A percentile compares a stretch with the other conserved stretches of the same genome.
Evolutionary conservation across 2,888 invertebrate genomes (phyloP).

Genomic region (Panopea generosa): DNA sequence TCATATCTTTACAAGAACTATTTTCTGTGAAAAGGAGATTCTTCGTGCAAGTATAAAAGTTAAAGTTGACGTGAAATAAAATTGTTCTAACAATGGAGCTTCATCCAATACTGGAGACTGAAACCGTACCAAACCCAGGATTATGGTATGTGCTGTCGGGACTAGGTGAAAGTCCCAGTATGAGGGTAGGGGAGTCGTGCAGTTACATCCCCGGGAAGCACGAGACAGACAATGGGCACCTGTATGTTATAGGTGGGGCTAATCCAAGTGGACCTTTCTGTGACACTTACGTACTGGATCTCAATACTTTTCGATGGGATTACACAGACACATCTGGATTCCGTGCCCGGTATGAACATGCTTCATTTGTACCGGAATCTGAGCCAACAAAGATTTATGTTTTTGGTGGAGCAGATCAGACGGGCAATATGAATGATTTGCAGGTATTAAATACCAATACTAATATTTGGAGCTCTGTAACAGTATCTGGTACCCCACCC

Average conservation of each 20-base stretch:
- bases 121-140: conserved; percentile 76
- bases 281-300: conserved; percentile 82
- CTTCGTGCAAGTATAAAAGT: not conserved
- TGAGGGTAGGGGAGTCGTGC: conserved; percentile 84
- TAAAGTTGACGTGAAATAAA: too few relatives aligned
- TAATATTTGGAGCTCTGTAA: conserved; percentile 75
- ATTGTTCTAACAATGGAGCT: conserved; percentile 78
- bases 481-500: conserved; percentile 73
- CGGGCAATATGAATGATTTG: conserved; percentile 82
- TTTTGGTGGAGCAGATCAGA: conserved; percentile 84
- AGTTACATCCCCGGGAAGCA: conserved; percentile 73
- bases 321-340: conserved; percentile 78
- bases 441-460: conserved; percentile 78
- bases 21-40: too few relatives aligned
- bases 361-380: conserved; percentile 76
- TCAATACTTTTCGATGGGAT: conserved; percentile 83
- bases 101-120: conserved; percentile 81
- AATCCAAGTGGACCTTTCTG: conserved; percentile 84
- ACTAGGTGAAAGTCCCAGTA: conserved; percentile 81
- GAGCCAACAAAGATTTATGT: conserved; percentile 79
- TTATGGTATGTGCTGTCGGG: conserved; percentile 84
- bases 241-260: conserved; percentile 85
- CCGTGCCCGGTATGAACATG: conserved; percentile 84
- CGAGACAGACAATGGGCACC: conserved; percentile 74
- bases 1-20: too few relatives aligned